phyloP scores from a whole-genome alignment of 1,140 invertebrate genomes.

The Psilanteris sp. region DNA sequence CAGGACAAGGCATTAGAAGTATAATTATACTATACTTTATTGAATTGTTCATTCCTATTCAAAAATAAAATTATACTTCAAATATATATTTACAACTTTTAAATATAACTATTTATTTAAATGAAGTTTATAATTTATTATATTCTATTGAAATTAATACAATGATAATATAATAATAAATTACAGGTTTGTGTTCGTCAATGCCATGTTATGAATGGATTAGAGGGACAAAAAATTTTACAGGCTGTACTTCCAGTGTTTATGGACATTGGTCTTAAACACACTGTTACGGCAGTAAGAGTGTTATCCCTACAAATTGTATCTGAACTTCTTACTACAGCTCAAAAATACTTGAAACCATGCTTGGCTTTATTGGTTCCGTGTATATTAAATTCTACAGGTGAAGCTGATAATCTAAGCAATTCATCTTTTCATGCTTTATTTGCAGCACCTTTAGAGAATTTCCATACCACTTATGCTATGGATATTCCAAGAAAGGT shows the following conservation, averaged over 20 bases:
- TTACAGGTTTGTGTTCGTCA: slow-evolving; percentile 87
- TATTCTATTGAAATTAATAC: too few species aligned
- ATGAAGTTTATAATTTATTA: too few species aligned
- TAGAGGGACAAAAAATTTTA: slow-evolving; percentile 88
- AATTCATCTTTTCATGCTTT: slow-evolving; percentile 89
- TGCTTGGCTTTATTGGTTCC: slow-evolving; percentile 90
- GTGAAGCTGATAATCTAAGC: slow-evolving; percentile 89
- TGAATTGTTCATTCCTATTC: too few species aligned
- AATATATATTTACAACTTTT: too few species aligned
- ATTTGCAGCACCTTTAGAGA: slow-evolving; percentile 79
- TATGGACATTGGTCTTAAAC: slow-evolving; percentile 88
- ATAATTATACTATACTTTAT: too few species aligned
- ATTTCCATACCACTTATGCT: slow-evolving; percentile 93
- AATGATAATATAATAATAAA: too few species aligned
- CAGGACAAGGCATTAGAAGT: too few species aligned
- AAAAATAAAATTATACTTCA: too few species aligned
- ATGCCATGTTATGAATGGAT: slow-evolving; percentile 87
- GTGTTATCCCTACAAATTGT: slow-evolving; percentile 90
- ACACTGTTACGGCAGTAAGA: slow-evolving; percentile 89
- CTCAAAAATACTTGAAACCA: slow-evolving; percentile 88
- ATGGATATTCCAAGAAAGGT: slow-evolving; percentile 91
- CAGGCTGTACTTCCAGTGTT: slow-evolving; percentile 89
- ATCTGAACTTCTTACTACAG: slow-evolving; percentile 89
- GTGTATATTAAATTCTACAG: slow-evolving; percentile 90
- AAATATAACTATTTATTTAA: too few species aligned